Evolutionary conservation across 1,140 invertebrate species (phyloP), one percentile per base, ranked within the genome.

Genomic region (Drosophila bocqueti): DNA sequence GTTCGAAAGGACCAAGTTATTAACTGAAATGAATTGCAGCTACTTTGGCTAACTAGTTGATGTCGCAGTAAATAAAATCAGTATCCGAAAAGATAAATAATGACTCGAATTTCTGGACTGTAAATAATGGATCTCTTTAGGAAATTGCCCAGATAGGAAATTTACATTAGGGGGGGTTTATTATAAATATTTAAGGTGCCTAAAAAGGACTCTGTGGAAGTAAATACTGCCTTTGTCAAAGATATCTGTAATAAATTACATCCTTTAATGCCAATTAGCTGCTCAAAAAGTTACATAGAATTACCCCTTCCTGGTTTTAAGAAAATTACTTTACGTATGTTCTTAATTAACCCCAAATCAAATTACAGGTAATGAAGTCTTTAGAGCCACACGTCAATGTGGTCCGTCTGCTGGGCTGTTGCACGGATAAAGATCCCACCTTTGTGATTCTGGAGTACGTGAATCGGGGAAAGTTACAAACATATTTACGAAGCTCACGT

Each of bases 371-470:
- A 1, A 97, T 98, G 96, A 99, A 99, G 93, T 96, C 95, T 79
- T 93, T 99, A 34, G 97, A 97, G 43, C 95, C 96, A 0, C 98
- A 99, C 94, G 96, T 97, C 1, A 98, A 99, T 92, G 97, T 99
- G 1, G 97, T 99, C 0, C 94, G 96, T 21, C 94, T 99, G 4
- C 93, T 98, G 26, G 98, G 97, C 7, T 98, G 97, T 86, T 99
- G 98, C 91, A 98, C 97, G 2, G 97, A 98, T 71, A 97, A 96
- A 94, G 98, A 99, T 91, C 98, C 98, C 2, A 96, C 98, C 40
- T 97, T 99, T 80, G 96, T 99, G 1, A 97, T 99, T 69, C 96
- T 99, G 95, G 98, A 99, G 92, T 99, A 97, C 91, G 96, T 99
- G 0, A 96, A 96, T 72, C 94, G 96, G 36, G 98, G 98, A 10